These are phyloP conservation scores for Psittacula derbiana DNA, from an alignment of 2,797 vertebrate genomes.

Conservation along the genomic window DNA sequence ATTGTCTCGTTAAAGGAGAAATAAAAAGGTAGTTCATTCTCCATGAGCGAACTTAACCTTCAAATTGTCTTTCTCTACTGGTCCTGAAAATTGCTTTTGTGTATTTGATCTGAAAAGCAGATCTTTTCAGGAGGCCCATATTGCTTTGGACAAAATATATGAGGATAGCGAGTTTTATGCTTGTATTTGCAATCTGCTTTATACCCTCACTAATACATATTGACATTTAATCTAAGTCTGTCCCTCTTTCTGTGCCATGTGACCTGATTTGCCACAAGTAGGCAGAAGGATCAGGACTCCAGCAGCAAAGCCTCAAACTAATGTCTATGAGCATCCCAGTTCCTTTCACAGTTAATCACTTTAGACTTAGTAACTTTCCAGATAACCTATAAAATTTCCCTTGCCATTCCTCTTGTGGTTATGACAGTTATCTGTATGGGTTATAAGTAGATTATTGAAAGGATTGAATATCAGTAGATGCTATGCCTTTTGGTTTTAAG, in stretches of 20 bases:
- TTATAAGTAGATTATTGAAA: not conserved
- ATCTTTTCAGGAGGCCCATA: not conserved
- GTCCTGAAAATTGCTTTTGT: conserved; percentile 22
- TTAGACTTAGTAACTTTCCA: not conserved
- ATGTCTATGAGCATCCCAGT: not conserved
- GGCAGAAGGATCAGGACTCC: not conserved
- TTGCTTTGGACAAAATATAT: not conserved
- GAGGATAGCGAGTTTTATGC: not conserved
- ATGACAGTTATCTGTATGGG: not conserved
- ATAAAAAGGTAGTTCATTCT: not conserved
- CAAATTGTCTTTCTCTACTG: not conserved
- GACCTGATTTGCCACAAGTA: not conserved
- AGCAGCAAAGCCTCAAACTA: not conserved
- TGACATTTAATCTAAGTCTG: not conserved
- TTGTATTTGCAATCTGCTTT: not conserved
- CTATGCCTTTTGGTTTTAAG: not conserved
- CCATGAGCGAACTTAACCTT: not conserved
- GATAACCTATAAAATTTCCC: not conserved
- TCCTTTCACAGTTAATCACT: not conserved
- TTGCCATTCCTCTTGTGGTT: not conserved
- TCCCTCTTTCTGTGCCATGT: not conserved
- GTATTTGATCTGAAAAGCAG: not conserved
- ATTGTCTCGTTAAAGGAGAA: not conserved
- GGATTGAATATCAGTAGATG: no score
- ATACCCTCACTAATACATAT: not conserved